Conservation (phyloP, 2,797 vertebrate species). For the Myiotriccus ornatus region DNA sequence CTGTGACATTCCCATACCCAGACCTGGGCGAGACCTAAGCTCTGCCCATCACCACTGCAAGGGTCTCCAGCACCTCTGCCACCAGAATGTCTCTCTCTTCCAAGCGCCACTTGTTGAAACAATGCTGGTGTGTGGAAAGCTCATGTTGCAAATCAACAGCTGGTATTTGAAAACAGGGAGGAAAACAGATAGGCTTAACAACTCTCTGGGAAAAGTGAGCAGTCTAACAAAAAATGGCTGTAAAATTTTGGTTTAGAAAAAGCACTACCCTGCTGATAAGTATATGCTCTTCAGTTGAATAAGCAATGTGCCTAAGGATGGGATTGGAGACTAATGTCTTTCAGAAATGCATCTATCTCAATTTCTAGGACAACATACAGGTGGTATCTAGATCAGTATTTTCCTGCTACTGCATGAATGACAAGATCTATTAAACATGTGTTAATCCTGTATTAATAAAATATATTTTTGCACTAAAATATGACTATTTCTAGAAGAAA, state of each 20-base stretch:
- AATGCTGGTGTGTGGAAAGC: rapidly evolving
- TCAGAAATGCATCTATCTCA: background rate
- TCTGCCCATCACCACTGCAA: rapidly evolving
- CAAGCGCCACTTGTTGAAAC: rapidly evolving
- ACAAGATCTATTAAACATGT: background rate
- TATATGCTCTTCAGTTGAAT: background rate
- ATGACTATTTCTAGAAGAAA: background rate
- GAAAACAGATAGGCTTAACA: background rate
- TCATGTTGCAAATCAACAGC: background rate
- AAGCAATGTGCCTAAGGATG: background rate
- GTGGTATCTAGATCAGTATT: background rate
- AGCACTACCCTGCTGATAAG: background rate
- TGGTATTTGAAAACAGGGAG: background rate
- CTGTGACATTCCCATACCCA: background rate
- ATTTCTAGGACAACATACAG: background rate
- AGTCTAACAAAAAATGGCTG: background rate
- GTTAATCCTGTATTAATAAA: background rate
- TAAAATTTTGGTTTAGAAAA: background rate
- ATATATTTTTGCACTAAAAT: background rate
- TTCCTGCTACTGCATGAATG: background rate
- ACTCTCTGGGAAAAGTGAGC: background rate
- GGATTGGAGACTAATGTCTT: background rate
- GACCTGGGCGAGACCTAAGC: background rate
- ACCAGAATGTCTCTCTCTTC: background rate
- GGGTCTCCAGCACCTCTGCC: background rate